Percentiles rank a stretch among this genome's conserved stretches.
Evolutionary conservation across 2,888 invertebrate species (phyloP).

Genomic region (Apamea crenata): DNA sequence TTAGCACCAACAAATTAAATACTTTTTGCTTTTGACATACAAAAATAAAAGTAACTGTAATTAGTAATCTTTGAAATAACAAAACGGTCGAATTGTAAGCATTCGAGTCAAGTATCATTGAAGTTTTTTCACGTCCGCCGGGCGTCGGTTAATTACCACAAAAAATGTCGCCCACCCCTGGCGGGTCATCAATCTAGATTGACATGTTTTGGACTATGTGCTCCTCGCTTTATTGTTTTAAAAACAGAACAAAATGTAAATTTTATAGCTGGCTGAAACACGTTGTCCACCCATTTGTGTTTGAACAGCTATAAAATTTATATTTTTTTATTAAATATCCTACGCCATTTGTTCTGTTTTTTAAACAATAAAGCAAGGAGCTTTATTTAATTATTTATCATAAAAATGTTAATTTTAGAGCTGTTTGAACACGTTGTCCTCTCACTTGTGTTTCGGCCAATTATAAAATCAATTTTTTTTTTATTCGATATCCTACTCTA

Average conservation of each 20-base stretch:
- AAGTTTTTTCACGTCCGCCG: slow-evolving; percentile 64
- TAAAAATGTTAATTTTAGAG: too few relatives aligned
- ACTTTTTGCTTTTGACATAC: not conserved
- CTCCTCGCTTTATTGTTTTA: slow-evolving; percentile 65
- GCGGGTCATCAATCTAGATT: slow-evolving; percentile 84
- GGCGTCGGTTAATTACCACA: slow-evolving; percentile 82
- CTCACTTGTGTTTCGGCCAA: too few relatives aligned
- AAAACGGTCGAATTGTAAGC: slow-evolving; percentile 61
- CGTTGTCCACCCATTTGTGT: not conserved
- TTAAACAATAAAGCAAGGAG: too few relatives aligned
- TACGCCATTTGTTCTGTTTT: too few relatives aligned
- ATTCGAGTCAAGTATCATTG: slow-evolving; percentile 60
- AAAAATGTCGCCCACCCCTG: slow-evolving; percentile 86
- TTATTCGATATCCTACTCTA: too few relatives aligned
- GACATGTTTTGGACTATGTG: slow-evolving; percentile 77
- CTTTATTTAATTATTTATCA: too few relatives aligned
- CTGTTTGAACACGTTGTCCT: too few relatives aligned
- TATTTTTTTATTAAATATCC: too few relatives aligned
- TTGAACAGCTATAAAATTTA: not conserved
- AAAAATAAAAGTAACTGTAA: slow-evolving; percentile 50
- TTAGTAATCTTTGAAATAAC: slow-evolving; percentile 68
- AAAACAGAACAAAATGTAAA: slow-evolving; percentile 53
- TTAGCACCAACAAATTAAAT: not conserved
- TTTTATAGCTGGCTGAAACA: not conserved
- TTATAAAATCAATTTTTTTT: too few relatives aligned